Evolutionary conservation across 1,140 invertebrate genomes (phyloP).

Genomic region (Radopholus similis): DNA sequence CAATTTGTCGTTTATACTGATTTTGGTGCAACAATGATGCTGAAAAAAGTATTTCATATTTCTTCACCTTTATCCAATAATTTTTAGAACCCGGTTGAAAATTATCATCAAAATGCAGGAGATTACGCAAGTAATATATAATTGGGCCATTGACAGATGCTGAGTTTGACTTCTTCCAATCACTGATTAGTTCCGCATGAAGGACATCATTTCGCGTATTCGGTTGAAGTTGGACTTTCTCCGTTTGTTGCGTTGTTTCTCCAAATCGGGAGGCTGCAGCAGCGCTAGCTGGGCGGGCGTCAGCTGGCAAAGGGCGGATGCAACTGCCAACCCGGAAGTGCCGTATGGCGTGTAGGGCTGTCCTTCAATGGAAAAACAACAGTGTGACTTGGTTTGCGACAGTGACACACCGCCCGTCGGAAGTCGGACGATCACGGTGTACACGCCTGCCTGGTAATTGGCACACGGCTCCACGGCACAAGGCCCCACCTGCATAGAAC

Average conservation of each 20-base stretch:
- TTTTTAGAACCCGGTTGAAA: no score
- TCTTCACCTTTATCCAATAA: no score
- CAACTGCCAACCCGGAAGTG: constrained; percentile 56
- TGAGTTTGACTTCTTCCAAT: no score
- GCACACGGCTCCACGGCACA: constrained; percentile 55
- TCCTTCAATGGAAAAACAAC: constrained; percentile 1
- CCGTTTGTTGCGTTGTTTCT: constrained; percentile 25
- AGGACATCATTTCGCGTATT: no score
- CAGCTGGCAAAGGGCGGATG: constrained; percentile 51
- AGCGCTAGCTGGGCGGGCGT: constrained; percentile 52
- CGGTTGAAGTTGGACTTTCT: constrained; percentile 29
- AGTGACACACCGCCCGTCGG: constrained; percentile 48
- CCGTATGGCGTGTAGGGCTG: constrained; percentile 50
- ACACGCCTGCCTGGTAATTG: constrained; percentile 54
- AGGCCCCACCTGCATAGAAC: constrained; percentile 41
- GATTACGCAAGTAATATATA: no score
- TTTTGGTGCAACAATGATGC: no score
- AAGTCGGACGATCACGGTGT: constrained; percentile 54
- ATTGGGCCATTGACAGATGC: no score
- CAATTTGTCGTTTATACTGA: no score
- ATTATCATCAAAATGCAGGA: no score
- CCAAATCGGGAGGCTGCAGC: constrained; percentile 40
- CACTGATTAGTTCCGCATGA: no score
- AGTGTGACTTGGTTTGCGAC: not conserved
- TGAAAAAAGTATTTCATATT: no score